Evolutionary conservation across 2,888 invertebrate species (phyloP), one percentile per base, ranked within the genome.

Genomic region (Tachina fera): DNA sequence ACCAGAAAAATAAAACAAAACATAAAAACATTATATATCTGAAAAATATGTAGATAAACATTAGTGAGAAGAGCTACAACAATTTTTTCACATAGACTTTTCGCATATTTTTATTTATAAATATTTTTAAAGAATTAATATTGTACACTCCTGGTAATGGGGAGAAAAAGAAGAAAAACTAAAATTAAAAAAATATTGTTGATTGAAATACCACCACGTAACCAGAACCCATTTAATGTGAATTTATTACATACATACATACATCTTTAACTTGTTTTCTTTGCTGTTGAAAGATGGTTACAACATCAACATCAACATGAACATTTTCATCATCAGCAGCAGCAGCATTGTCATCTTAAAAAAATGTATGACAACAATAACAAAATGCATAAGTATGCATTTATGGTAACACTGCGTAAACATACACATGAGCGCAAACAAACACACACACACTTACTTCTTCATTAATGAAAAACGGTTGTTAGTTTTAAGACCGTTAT

Each of bases 211-310:
- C 70, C 75, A 78, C 75, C 75, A 75, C 79, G 71, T 76, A 76
- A 86, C 79, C 79, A 86, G 79, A 83, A 83, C 86, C 68, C 58
- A 86, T 86, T 86, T 68, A 58, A 68, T 83, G 76, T 77, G 61
- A 83, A 80, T 86, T 86, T 86, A 82, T 83, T 82, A 67, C 58
- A 63, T 67, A 67, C 58, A 63, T 82, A 67, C 58, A 63, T 67
- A 67, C 58, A 63, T 67, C n/a, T 79, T 60, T 58, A 79, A 85
- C 51, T 75, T 65, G 77, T 77, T 78, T 63, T 75, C 65, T 75
- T 61, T 71, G 71, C 70, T 71, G 86, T 68, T 83, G 68, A 83
- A 76, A 77, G 79, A 83, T 83, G 49, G 76, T 86, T 86, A 72
- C 86, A 86, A 76, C 86, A 86, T 83, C 67, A 67, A 79, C 53